Percentiles rank a stretch among this genome's conserved stretches.
Conservation (phyloP, 1,140 invertebrate genomes). For the Drosophila auraria region DNA sequence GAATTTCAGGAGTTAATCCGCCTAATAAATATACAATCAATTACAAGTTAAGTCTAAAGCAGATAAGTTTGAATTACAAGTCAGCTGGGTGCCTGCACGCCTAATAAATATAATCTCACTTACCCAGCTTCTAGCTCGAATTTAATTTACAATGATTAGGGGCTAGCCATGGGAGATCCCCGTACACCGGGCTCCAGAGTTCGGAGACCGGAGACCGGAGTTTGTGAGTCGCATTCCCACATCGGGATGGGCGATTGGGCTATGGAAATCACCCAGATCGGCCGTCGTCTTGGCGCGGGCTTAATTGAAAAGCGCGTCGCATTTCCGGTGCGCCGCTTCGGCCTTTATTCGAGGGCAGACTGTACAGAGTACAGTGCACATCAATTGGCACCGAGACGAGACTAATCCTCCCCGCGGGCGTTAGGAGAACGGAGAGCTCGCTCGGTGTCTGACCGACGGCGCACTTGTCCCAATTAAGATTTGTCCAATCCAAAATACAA, state of each 20-base stretch:
- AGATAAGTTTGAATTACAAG: neutral
- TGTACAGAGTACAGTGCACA: slow-evolving; percentile 50
- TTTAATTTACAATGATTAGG: slow-evolving; percentile 13
- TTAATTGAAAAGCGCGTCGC: slow-evolving; percentile 82
- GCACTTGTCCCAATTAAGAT: slow-evolving; percentile 82
- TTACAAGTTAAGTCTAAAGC: neutral
- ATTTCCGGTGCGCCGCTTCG: slow-evolving; percentile 54
- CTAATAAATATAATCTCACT: slow-evolving; percentile 6
- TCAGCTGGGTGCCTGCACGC: neutral
- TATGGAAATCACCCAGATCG: slow-evolving; percentile 34
- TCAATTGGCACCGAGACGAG: slow-evolving; percentile 63
- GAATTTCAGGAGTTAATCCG: neutral
- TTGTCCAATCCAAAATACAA: slow-evolving; percentile 77
- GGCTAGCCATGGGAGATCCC: slow-evolving; percentile 8
- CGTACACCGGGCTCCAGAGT: neutral
- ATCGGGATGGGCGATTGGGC: neutral
- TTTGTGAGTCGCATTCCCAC: slow-evolving; percentile 7
- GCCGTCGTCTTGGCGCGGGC: slow-evolving; percentile 26
- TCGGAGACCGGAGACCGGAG: slow-evolving; percentile 5
- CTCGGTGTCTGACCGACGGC: slow-evolving; percentile 38
- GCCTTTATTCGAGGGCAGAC: slow-evolving; percentile 23
- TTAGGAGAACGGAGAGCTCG: slow-evolving; percentile 18
- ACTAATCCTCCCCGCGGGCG: slow-evolving; percentile 33
- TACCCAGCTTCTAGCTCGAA: neutral
- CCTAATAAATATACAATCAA: neutral